Percentiles rank a stretch among this genome's conserved stretches.
phyloP scores from a whole-genome alignment of 2,888 invertebrate genomes.

The Macrosiphum euphorbiae region DNA sequence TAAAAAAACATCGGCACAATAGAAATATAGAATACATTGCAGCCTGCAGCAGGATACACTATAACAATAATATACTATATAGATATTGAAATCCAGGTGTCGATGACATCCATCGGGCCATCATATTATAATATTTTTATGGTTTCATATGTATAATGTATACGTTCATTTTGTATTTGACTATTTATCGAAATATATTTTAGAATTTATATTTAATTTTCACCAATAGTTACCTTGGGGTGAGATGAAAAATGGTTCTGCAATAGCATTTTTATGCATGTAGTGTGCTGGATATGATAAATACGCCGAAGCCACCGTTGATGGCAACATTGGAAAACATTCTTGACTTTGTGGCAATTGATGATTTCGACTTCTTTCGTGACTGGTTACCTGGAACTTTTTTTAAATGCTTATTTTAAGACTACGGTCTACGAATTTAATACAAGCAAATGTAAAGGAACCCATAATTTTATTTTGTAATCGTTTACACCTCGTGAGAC shows the following conservation, averaged over 20 bases:
- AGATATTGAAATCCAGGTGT: too few relatives aligned
- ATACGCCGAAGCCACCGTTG: constrained; percentile 69
- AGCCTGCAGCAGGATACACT: too few relatives aligned
- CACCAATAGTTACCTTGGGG: constrained; percentile 68
- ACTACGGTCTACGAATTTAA: constrained; percentile 49
- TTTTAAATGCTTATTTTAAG: constrained; percentile 54
- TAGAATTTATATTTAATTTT: not conserved
- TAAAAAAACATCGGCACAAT: too few relatives aligned
- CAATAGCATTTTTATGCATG: constrained; percentile 68
- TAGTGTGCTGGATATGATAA: constrained; percentile 71
- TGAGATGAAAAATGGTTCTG: constrained; percentile 69
- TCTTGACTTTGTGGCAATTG: constrained; percentile 65
- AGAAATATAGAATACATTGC: too few relatives aligned
- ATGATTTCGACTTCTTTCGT: constrained; percentile 53
- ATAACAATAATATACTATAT: too few relatives aligned
- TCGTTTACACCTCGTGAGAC: not conserved
- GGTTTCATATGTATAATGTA: too few relatives aligned
- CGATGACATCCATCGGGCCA: not conserved
- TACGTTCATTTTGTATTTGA: not conserved
- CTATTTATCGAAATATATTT: not conserved
- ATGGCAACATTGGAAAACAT: constrained; percentile 68
- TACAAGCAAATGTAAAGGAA: not conserved
- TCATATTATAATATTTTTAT: not conserved
- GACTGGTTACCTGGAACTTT: constrained; percentile 51
- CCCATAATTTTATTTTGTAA: not conserved